Evolutionary conservation across 2,113 vertebrate genomes (phyloP).

Genomic region (Verasper variegatus): DNA sequence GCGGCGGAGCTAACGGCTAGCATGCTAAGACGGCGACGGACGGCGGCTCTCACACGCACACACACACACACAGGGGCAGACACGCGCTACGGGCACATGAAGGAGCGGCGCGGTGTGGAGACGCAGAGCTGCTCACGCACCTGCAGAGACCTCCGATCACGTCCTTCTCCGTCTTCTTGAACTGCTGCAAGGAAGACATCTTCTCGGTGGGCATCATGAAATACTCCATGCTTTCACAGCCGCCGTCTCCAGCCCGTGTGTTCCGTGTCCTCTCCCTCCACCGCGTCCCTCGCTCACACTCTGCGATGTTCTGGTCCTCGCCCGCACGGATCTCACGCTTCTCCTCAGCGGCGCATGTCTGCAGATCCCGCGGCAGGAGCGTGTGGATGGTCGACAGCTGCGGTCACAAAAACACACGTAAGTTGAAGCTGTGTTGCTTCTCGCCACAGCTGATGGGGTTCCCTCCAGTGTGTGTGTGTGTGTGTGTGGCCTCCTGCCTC

Average conservation of each 20-base stretch:
- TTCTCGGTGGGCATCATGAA: conserved; percentile 94
- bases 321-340: neutral
- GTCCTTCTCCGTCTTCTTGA: conserved; percentile 94
- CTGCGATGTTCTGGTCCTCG: no score
- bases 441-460: conserved; percentile 81
- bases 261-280: conserved; percentile 27
- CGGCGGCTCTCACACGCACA: conserved; percentile 35
- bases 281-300: conserved; percentile 6
- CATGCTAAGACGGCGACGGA: conserved; percentile 58
- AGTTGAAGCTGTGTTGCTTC: conserved; percentile 68
- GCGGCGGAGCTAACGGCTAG: conserved; percentile 56
- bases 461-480: conserved; percentile 73
- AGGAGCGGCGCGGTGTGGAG: neutral
- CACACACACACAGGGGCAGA: conserved; percentile 11
- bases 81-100: conserved; percentile 37
- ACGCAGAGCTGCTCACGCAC: conserved; percentile 72
- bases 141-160: conserved; percentile 93
- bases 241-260: conserved; percentile 57
- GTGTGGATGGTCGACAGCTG: neutral
- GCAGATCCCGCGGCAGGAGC: neutral
- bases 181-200: conserved; percentile 88
- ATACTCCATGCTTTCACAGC: conserved; percentile 88
- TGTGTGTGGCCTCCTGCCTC: conserved; percentile 67
- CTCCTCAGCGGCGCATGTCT: conserved; percentile 17
- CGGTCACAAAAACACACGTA: conserved; percentile 33